These are phyloP conservation scores for Dioctria linearis DNA, from an alignment of 2,888 invertebrate species.

Conservation along the genomic window DNA sequence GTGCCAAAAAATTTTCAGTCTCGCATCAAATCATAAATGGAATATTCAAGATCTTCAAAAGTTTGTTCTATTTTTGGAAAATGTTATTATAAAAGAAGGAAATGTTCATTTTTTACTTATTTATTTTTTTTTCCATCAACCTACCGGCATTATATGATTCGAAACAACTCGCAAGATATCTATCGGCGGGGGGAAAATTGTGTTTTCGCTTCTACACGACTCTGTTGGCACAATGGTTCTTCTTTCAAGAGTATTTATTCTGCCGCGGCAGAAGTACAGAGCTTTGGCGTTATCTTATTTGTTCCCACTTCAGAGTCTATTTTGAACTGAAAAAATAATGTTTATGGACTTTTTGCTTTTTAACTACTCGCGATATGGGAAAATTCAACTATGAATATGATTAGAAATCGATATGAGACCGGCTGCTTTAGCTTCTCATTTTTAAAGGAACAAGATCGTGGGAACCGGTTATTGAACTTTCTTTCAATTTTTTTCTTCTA, in stretches of 20 bases:
- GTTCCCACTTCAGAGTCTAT: slow-evolving; percentile 40
- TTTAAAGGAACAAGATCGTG: neutral
- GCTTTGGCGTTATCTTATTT: slow-evolving; percentile 39
- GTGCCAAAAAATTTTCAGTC: too few relatives aligned
- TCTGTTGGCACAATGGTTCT: neutral
- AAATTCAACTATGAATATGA: slow-evolving; percentile 20
- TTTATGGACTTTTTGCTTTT: slow-evolving; percentile 22
- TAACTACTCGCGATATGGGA: slow-evolving; percentile 15
- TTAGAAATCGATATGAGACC: slow-evolving; percentile 52
- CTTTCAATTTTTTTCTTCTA: slow-evolving; percentile 41
- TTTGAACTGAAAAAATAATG: slow-evolving; percentile 27
- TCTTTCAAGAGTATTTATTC: slow-evolving; percentile 4
- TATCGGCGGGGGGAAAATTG: neutral
- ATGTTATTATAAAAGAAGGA: slow-evolving; percentile 8
- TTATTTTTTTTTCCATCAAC: slow-evolving; percentile 22
- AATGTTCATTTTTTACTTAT: neutral
- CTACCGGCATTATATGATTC: slow-evolving; percentile 10
- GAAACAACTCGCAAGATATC: neutral
- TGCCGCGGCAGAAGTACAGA: neutral
- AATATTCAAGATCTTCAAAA: slow-evolving; percentile 17
- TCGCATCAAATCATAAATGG: slow-evolving; percentile 16
- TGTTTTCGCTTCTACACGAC: neutral
- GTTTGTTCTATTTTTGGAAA: slow-evolving; percentile 29
- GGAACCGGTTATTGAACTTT: slow-evolving; percentile 54
- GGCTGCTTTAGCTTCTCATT: neutral